Percentiles rank a stretch among this genome's conserved stretches.
These are phyloP conservation scores for Lypha dubia DNA, from an alignment of 2,888 invertebrate genomes.

Conservation along the genomic window DNA sequence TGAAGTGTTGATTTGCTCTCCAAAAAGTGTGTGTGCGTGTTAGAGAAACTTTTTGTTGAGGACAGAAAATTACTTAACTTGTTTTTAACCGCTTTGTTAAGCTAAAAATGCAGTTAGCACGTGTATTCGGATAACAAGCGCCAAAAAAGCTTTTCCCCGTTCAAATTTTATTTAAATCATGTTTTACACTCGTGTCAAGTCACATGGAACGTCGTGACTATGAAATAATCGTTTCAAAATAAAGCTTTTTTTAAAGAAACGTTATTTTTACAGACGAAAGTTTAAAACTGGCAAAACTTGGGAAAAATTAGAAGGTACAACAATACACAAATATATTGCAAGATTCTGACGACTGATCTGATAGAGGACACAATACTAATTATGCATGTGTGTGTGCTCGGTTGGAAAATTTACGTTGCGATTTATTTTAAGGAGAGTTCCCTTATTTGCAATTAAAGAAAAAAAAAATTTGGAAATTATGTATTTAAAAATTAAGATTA, in stretches of 20 bases:
- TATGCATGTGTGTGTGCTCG: no score
- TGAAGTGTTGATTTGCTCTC: constrained; percentile 35
- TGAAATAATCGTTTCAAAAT: constrained; percentile 7
- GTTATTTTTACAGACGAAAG: constrained; percentile 11
- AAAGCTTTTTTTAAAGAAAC: constrained; percentile 14
- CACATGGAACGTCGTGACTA: constrained; percentile 6
- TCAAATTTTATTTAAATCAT: constrained; percentile 27
- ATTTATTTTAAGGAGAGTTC: no score
- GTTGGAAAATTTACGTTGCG: no score
- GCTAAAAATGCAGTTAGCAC: constrained; percentile 33
- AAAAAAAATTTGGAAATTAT: no score
- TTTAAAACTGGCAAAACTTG: no score
- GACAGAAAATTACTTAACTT: constrained; percentile 17
- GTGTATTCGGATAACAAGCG: constrained; percentile 24
- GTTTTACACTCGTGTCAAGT: background rate
- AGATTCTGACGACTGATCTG: no score
- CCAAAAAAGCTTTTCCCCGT: constrained; percentile 28
- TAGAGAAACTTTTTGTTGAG: constrained; percentile 38
- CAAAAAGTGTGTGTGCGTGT: background rate
- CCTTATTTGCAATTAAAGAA: no score
- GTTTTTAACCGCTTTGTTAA: constrained; percentile 49
- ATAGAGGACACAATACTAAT: no score
- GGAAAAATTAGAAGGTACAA: no score
- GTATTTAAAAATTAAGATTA: no score
- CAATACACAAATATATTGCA: no score